Evolutionary conservation across 2,113 vertebrate species (phyloP), one percentile per base, ranked within the genome.

Genomic region (Mionectes macconnelli): DNA sequence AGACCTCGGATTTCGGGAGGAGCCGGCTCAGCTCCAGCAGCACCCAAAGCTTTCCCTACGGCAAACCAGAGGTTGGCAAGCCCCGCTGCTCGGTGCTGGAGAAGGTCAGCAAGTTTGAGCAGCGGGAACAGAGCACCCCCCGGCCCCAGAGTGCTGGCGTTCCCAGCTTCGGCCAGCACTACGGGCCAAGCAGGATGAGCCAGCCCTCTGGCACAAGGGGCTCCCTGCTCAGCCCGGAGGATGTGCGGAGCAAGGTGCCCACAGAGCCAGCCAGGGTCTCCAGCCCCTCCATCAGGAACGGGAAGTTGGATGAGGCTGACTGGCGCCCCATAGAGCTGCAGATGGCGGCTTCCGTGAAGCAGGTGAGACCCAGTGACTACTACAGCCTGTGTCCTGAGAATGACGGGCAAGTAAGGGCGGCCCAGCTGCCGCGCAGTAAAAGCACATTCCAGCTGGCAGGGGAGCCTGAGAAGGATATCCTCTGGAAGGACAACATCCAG

Each of bases 41-140:
- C 64, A 16, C 92, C 76, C 93, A 96, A 1, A 84, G 91, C 49
- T 83, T 93, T 75, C 95, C 96, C 31, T 93, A 85, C 8, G 89
- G 96, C 75, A 98, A 93, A 79, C 49, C 89, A 57, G 98, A 98
- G 1, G 75, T 69, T 64, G 78, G 33, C 24, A 95, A 92, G 86
- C 40, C 97, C 49, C 89, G 95, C 91, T 98, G 98, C 93, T 99
- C 98, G 0, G 99, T 99, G 84, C 97, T 99, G 90, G 99, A 99
- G 97, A 99, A 99, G 90, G 98, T 99, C 42, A 98, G 94, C 83
- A 98, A 98, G 84, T 98, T 99, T 33, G 99, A 99, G 96, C 98
- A 98, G 66, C 98, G 97, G 9, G 98, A 99, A 59, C 98, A 98
- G 7, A 96, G 93, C n/a, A 93, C 93, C 78, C 98, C 96, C 30